phyloP scores from a whole-genome alignment of 2,888 invertebrate genomes.

The Patella depressa region DNA sequence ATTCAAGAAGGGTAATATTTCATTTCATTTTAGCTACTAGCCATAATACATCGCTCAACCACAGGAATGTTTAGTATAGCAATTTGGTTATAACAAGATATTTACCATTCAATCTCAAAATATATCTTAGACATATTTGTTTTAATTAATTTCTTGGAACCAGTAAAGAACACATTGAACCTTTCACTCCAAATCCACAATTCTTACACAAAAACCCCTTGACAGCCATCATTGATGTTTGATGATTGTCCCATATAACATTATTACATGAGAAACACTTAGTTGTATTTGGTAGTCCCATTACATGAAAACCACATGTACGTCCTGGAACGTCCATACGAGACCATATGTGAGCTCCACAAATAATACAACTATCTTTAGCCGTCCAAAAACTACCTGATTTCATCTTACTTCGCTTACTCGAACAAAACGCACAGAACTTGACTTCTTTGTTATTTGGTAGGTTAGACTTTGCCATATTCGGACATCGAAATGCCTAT shows the following conservation, averaged over 20 bases:
- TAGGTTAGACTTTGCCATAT: conserved; percentile 36
- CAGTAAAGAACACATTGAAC: conserved; percentile 33
- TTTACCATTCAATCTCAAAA: too few species aligned
- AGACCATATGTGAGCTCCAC: conserved; percentile 32
- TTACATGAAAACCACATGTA: conserved; percentile 37
- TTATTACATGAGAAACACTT: conserved; percentile 35
- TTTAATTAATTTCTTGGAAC: background rate
- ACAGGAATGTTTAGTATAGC: too few species aligned
- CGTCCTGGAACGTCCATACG: conserved; percentile 16
- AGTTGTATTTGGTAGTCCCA: conserved; percentile 17
- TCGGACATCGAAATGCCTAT: conserved; percentile 41
- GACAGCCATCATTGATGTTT: conserved; percentile 22
- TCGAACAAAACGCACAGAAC: conserved; percentile 43
- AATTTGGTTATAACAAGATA: too few species aligned
- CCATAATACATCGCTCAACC: too few species aligned
- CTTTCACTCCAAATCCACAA: conserved; percentile 44
- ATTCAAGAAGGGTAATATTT: too few species aligned
- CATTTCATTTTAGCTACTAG: too few species aligned
- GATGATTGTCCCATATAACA: conserved; percentile 18
- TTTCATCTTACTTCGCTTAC: conserved; percentile 28
- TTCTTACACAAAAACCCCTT: conserved; percentile 36
- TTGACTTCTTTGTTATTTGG: conserved; percentile 35
- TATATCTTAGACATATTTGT: too few species aligned
- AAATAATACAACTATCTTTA: conserved; percentile 46
- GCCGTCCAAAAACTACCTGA: conserved; percentile 38